Conservation (phyloP, 2,888 invertebrate genomes). For the Drosophila austrosaltans region DNA sequence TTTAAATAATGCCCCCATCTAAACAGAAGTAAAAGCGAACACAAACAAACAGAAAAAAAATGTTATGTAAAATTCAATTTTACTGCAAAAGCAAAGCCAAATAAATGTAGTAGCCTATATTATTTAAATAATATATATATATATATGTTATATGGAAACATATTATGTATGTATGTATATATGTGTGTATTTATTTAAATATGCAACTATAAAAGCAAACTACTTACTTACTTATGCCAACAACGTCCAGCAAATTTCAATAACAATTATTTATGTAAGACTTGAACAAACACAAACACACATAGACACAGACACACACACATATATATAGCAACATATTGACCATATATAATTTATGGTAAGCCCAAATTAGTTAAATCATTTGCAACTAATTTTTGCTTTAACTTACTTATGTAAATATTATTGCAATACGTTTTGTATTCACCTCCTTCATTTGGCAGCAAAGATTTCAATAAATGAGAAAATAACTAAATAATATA, state of each 20-base stretch:
- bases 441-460: neutral
- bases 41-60: slow-evolving; percentile 35
- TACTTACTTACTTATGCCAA: slow-evolving; percentile 78
- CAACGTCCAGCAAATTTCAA: slow-evolving; percentile 77
- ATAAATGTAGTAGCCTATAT: slow-evolving; percentile 65
- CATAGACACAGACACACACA: slow-evolving; percentile 13
- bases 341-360: slow-evolving; percentile 52
- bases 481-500: slow-evolving; percentile 36
- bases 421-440: slow-evolving; percentile 5
- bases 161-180: slow-evolving; percentile 5
- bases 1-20: slow-evolving; percentile 68
- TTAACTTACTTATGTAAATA: slow-evolving; percentile 33
- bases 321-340: slow-evolving; percentile 16
- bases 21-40: slow-evolving; percentile 30
- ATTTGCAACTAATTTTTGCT: slow-evolving; percentile 64
- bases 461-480: slow-evolving; percentile 24
- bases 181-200: slow-evolving; percentile 24
- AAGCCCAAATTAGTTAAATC: slow-evolving; percentile 67
- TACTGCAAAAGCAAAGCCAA: slow-evolving; percentile 72
- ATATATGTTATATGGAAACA: neutral
- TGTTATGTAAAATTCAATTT: slow-evolving; percentile 74
- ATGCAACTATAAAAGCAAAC: slow-evolving; percentile 66
- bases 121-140: slow-evolving; percentile 36
- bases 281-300: slow-evolving; percentile 28
- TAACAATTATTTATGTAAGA: slow-evolving; percentile 76